These are phyloP conservation scores for Tachyglossus aculeatus DNA, from an alignment of 2,797 vertebrate genomes.

Conservation along the genomic window DNA sequence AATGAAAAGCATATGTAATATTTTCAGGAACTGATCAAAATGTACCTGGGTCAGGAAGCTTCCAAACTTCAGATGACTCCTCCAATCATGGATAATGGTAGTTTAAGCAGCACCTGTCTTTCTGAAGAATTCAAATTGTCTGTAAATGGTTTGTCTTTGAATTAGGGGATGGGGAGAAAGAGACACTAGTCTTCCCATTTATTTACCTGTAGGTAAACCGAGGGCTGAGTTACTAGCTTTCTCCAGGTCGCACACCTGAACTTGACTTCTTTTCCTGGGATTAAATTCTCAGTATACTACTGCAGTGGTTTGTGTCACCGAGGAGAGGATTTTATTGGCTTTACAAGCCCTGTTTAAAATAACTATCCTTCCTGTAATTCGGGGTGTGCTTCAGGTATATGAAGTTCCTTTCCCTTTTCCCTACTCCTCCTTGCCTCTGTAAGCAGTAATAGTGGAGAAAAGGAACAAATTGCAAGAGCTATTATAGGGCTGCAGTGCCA, in stretches of 20 bases:
- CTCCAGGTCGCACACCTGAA: background rate
- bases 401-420: background rate
- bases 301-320: background rate
- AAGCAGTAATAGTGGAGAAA: background rate
- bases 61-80: background rate
- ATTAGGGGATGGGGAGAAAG: background rate
- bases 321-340: background rate
- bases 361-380: background rate
- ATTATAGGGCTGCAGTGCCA: rapidly evolving
- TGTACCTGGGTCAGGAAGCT: background rate
- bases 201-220: background rate
- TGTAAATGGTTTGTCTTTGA: background rate
- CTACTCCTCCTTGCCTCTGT: too few relatives aligned
- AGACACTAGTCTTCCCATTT: background rate
- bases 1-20: background rate
- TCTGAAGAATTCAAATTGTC: background rate
- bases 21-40: background rate
- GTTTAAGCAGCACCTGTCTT: background rate
- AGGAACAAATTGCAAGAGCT: background rate
- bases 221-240: background rate
- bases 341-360: background rate
- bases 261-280: background rate
- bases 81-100: background rate
- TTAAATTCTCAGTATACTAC: background rate
- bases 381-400: background rate